Base-by-base conservation (phyloP, 1,140 invertebrate genomes). In the Agrypnia vestita region DNA sequence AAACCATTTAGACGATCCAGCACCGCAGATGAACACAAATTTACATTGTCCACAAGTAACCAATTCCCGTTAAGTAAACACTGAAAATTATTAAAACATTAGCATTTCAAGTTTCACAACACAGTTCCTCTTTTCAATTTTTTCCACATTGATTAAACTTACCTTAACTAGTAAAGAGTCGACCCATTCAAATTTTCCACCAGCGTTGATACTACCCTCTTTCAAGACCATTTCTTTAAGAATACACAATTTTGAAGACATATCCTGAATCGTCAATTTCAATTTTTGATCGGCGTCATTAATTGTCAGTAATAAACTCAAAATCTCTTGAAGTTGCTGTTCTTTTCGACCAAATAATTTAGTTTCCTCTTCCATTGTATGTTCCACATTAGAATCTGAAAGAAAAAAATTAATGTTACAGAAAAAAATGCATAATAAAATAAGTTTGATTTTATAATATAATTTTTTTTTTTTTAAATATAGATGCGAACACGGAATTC, bases 111-210 rank as follows among this genome's bases (percentile, higher is more conserved):
- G n/a, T n/a, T n/a, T n/a, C n/a, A n/a, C n/a, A n/a, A n/a, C n/a
- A n/a, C n/a, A n/a, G n/a, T n/a, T n/a, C n/a, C n/a, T 15, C 1
- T 15, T 13, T 3, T 53, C 8, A 53, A 53, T 12, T 13, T 53
- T 8, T 13, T 53, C 12, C 1, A 35, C 25, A 35, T 35, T 35
- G 6, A 56, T 1, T 75, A 43, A 64, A 59, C n/a, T 84, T 86
- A 94, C 93, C 88, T 96, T 95, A 0, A 99, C 95, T 69, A 99
- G 92, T 47, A 96, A 86, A 72, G 97, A 99, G 89, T 99, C 97
- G 11, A 98, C 92, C 98, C 98, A 99, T 88, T 99, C 97, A 88
- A 99, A 99, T 88, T 95, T 94, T 62, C 97, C 95, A 53, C 95
- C 94, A 0, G 93, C 93, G 84, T 94, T 94, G 9, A 95, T 88